Evolutionary conservation across 2,797 vertebrate genomes (phyloP), one percentile per base, ranked within the genome.

Genomic region (Microhierax caerulescens): DNA sequence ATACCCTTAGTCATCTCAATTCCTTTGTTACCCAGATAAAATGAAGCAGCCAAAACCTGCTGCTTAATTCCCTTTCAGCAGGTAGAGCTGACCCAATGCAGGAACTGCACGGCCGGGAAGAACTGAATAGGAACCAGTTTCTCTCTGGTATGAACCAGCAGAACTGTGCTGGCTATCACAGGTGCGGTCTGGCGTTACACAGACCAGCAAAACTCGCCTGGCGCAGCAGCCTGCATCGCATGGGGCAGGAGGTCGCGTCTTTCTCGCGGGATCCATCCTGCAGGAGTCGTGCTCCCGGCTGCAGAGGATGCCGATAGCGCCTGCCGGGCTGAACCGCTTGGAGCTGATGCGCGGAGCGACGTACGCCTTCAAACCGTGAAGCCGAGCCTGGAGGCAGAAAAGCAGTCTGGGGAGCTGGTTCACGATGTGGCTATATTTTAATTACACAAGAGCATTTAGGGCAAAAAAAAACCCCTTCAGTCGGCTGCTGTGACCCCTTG

Each of bases 181-280:
- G 51, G 10, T 24, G 4, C 43, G 32, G 41, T 28, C 41, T 57
- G 50, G 50, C 32, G 43, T 74, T 59, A 30, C 39, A 4, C 32
- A 3, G 8, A 16, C 25, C 0, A 3, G 27, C 37, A 34, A 34
- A 72, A 59, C 51, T 76, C 59, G 8, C 25, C 11, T 0, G 0
- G 21, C 3, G 3, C 0, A 1, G 70, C 14, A 39, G 45, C 22
- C 43, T 50, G 72, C 24, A 36, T 19, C 5, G 2, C 13, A 47
- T 41, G 48, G 27, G 47, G 43, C 36, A 39, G 16, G 59, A 63
- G 43, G 25, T 37, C 54, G 17, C 2, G 1, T 39, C 20, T 32
- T 37, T 59, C 28, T 45, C n/a, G 28, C 20, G 11, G 10, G 13
- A 20, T 53, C 27, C 9, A 4, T 36, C 60, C 19, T 2, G 0